Evolutionary conservation across 2,888 invertebrate species (phyloP).

Genomic region (Nyleta sp.): DNA sequence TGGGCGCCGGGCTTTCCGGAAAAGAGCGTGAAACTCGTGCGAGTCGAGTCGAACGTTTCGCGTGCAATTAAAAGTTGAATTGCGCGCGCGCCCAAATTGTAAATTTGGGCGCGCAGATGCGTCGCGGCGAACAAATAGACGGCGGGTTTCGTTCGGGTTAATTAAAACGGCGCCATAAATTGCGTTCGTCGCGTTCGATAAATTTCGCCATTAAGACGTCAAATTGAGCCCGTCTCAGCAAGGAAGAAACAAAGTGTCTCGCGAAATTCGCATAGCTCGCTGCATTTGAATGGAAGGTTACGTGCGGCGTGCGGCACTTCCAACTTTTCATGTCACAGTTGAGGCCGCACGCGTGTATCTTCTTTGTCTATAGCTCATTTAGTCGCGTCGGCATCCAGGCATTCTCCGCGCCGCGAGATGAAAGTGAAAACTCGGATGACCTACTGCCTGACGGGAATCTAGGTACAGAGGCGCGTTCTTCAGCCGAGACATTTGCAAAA

Average conservation of each 20-base stretch:
- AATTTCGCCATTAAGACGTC: slow-evolving; percentile 41
- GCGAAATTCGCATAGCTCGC: slow-evolving; percentile 37
- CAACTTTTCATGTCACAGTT: slow-evolving; percentile 53
- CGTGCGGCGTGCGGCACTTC: slow-evolving; percentile 34
- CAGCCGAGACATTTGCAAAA: slow-evolving; percentile 48
- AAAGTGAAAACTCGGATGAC: slow-evolving; percentile 81
- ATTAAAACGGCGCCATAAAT: slow-evolving; percentile 21
- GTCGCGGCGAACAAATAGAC: no score
- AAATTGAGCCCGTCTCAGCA: slow-evolving; percentile 27
- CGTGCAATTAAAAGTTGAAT: no score
- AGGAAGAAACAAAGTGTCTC: slow-evolving; percentile 48
- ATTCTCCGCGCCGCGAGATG: slow-evolving; percentile 71
- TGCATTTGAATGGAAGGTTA: slow-evolving; percentile 56
- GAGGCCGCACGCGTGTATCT: slow-evolving; percentile 57
- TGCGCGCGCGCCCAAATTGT: no score
- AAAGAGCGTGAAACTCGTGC: no score
- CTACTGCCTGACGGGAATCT: slow-evolving; percentile 80
- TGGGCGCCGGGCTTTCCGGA: no score
- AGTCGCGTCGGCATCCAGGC: slow-evolving; percentile 50
- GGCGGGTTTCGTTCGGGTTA: background rate
- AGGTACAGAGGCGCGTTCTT: slow-evolving; percentile 67
- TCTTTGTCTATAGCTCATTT: slow-evolving; percentile 63
- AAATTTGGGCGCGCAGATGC: no score
- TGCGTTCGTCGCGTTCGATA: slow-evolving; percentile 4
- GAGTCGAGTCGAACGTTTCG: no score